Base-by-base conservation (phyloP, 2,888 invertebrate species). In the Baccha elongata region DNA sequence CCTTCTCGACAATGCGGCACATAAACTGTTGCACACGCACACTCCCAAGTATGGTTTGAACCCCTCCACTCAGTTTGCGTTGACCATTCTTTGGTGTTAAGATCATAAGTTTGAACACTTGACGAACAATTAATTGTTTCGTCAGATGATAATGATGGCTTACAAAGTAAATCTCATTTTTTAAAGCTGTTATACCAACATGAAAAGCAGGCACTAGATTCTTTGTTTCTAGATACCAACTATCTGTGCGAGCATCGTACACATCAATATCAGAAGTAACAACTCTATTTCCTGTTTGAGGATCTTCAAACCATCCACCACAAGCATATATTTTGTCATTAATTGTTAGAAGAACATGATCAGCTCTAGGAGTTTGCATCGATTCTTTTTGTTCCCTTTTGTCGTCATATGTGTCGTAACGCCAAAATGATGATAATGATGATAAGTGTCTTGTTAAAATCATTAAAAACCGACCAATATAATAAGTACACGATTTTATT, bases 11-110 rank as follows among this genome's bases (percentile, higher is more conserved):
- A 87, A 71, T 92, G 92, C 46, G 95, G 95, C 85, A 95, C 92
- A 88, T 93, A 94, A 69, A 95, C 90, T 26, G 93, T 92, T 52
- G 93, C 94, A 87, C 94, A 93, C 1, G 93, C 92, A 86, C 94
- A 94, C 87, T 95, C 95, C 95, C 95, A 95, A 73, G 94, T 92
- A 86, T 94, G 93, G 86, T 93, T 93, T 0, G 94, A 93, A 87
- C 94, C 93, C 80, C 93, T 92, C 85, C 93, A 92, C n/a, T 92
- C 92, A 8, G 92, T 92, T 37, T 87, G 87, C 26, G 87, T 86
- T 5, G 92, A 92, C 94, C 95, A 95, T 11, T 90, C 88, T 84
- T 92, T 91, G 0, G 90, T 92, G 32, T 92, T 92, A 84, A 94
- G 89, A 88, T 95, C 93, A 87, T 93, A 94, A 84, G 92, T 93